Base-by-base conservation (phyloP, 2,888 invertebrate species). In the Drosophila hamatofila region DNA sequence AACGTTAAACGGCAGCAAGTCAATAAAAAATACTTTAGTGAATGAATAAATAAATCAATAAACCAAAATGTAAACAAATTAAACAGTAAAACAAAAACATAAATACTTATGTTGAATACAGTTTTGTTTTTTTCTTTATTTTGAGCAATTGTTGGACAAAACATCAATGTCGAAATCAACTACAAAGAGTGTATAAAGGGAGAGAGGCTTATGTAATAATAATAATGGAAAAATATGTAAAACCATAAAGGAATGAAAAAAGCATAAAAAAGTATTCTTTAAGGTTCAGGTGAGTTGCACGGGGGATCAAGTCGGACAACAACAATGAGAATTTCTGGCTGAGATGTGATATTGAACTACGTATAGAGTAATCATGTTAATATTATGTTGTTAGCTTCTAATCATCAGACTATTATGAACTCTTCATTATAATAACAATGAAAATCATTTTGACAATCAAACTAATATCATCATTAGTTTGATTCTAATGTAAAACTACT, bases 41-140 rank as follows among this genome's bases (percentile, higher is more conserved):
- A 74, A 81, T 89, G 72, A 75, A 84, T 74, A 87, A 89, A 89
- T 84, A 89, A 87, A 84, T 89, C 88, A 81, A 80, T 82, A 80
- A 79, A 73, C 46, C 58, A 58, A 72, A 77, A 81, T 67, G 82
- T 84, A 87, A 84, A 81, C 79, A 84, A 81, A 78, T 79, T 78
- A 71, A 78, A 81, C 71, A 78, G 82, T 74, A 68, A 79, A 81
- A 78, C 69, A 65, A 70, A 81, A 62, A 46, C 71, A 62, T 35
- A 70, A 56, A 42, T 42, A 56, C 42, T 56, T 52, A 46, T 27
- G 62, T 72, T 55, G 39, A 72, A 51, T 62, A 54, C 59, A 58
- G 37, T 65, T 55, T 72, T 30, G 2, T 16, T 16, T 25, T 3
- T 7, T 3, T 2, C 14, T 44, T 44, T 25, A 16, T n/a, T 67